Evolutionary conservation across 2,888 invertebrate species (phyloP).

Genomic region (Xanthia togata): DNA sequence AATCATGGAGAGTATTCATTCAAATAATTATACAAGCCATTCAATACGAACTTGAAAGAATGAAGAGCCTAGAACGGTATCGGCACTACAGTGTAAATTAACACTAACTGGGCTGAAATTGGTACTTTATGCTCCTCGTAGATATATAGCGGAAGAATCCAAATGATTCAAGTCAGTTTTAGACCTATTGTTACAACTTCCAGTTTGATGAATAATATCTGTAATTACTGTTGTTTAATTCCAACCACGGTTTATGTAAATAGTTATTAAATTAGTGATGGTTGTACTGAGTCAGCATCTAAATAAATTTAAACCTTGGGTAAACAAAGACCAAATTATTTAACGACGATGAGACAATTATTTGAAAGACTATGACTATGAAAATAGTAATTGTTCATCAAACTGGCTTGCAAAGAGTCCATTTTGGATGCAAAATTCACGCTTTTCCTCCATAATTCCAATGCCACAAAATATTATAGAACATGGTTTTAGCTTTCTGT

Average conservation of each 20-base stretch:
- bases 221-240: slow-evolving; percentile 19
- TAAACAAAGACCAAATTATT: slow-evolving; percentile 19
- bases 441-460: background rate
- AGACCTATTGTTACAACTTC: slow-evolving; percentile 4
- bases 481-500: too few species aligned
- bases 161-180: slow-evolving; percentile 4
- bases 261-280: slow-evolving; percentile 8
- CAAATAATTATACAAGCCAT: background rate
- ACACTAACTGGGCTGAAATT: slow-evolving; percentile 27
- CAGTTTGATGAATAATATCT: slow-evolving; percentile 22
- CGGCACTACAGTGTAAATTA: slow-evolving; percentile 17
- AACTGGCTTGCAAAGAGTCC: background rate
- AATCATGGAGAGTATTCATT: background rate
- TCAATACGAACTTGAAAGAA: background rate
- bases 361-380: background rate
- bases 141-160: background rate
- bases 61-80: background rate
- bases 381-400: background rate
- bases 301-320: slow-evolving; percentile 2
- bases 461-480: too few species aligned
- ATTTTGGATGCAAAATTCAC: background rate
- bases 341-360: background rate
- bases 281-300: slow-evolving; percentile 25
- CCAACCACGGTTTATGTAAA: background rate
- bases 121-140: slow-evolving; percentile 9